Conservation (phyloP, 2,888 invertebrate genomes). For the Periphyllus acericola region DNA sequence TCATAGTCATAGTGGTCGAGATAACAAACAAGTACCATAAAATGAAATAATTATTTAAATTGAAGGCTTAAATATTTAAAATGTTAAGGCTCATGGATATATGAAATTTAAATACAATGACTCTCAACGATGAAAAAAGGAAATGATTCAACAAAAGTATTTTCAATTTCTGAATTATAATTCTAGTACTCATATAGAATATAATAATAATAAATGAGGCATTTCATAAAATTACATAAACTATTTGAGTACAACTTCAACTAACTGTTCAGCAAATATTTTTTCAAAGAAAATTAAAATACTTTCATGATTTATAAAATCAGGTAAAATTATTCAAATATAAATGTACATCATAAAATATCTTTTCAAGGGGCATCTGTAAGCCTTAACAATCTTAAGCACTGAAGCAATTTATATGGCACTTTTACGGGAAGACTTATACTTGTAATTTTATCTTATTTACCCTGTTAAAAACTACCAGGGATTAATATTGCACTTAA, state of each 20-base stretch:
- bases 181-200: background rate
- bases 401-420: slow-evolving; percentile 61
- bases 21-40: background rate
- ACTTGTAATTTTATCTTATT: slow-evolving; percentile 49
- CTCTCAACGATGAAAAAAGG: background rate
- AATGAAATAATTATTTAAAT: background rate
- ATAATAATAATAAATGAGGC: background rate
- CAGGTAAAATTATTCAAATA: background rate
- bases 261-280: too few species aligned
- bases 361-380: background rate
- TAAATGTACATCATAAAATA: slow-evolving; percentile 1
- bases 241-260: background rate
- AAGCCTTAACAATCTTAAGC: slow-evolving; percentile 61
- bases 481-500: slow-evolving; percentile 61
- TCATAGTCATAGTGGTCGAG: background rate
- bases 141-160: background rate
- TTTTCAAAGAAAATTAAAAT: background rate
- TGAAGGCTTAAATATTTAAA: background rate
- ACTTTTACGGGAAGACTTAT: slow-evolving; percentile 56
- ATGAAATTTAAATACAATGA: background rate
- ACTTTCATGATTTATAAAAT: background rate
- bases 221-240: background rate
- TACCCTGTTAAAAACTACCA: slow-evolving; percentile 56
- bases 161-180: background rate
- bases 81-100: background rate